A percentile compares a stretch with the other conserved stretches of the same genome.
These are phyloP conservation scores for Machimus rusticus DNA, from an alignment of 2,888 invertebrate genomes.

Conservation along the genomic window DNA sequence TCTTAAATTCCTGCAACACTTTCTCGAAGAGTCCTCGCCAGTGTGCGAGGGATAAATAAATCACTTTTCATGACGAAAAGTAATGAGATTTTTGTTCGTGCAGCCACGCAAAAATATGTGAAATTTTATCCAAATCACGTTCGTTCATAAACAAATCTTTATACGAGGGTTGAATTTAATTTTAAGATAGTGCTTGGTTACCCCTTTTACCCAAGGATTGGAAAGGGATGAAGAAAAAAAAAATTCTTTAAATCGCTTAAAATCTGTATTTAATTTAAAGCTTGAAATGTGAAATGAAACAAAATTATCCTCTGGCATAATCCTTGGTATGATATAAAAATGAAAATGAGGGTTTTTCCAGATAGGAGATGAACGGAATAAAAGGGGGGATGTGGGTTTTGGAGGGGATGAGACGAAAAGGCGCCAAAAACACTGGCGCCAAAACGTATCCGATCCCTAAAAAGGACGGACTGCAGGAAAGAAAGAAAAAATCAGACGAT, in stretches of 20 bases:
- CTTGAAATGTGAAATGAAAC: background rate
- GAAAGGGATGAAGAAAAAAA: too few species aligned
- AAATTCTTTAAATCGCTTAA: too few species aligned
- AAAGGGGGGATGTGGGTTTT: background rate
- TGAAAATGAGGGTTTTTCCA: background rate
- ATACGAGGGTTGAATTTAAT: background rate
- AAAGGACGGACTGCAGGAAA: background rate
- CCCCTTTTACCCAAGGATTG: background rate
- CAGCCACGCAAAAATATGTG: background rate
- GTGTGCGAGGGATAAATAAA: background rate
- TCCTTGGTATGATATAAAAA: background rate
- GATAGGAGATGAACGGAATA: too few species aligned
- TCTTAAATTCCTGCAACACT: background rate
- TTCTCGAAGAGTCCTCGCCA: background rate
- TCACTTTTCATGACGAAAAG: background rate
- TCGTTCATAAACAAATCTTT: background rate
- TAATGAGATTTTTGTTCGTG: background rate
- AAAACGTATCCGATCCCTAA: background rate
- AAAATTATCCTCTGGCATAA: background rate
- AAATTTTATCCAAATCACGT: background rate
- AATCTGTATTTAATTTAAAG: background rate
- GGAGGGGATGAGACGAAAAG: background rate
- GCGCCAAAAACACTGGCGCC: slow-evolving; percentile 14
- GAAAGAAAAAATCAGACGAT: background rate
- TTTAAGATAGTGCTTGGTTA: background rate